phyloP scores from a whole-genome alignment of 2,888 invertebrate genomes.

The Agrochola macilenta region DNA sequence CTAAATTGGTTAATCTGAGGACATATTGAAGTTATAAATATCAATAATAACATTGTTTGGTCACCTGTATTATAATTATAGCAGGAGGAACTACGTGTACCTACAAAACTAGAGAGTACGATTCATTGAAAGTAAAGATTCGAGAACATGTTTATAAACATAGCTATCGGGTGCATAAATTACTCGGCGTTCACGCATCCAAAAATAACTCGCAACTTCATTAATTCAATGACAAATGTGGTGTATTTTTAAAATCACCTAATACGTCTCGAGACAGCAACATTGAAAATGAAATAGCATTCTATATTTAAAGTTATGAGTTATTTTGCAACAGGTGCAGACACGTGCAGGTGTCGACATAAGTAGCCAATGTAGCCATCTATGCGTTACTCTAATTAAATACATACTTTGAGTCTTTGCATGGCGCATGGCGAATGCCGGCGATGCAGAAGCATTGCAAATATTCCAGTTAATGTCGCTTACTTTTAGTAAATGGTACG shows the following conservation, averaged over 20 bases:
- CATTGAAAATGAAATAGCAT: constrained; percentile 38
- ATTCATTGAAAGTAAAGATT: constrained; percentile 24
- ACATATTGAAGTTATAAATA: neutral
- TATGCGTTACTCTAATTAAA: neutral
- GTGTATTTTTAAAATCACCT: constrained; percentile 48
- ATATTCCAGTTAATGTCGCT: neutral
- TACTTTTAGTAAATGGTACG: neutral
- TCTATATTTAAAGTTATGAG: constrained; percentile 52
- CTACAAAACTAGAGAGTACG: neutral
- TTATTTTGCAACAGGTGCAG: constrained; percentile 47
- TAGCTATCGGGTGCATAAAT: constrained; percentile 26
- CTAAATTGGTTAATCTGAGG: neutral
- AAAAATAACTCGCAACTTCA: constrained; percentile 40
- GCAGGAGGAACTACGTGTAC: neutral
- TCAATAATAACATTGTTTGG: constrained; percentile 2
- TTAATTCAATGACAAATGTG: constrained; percentile 34
- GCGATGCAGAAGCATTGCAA: neutral
- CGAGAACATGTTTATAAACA: constrained; percentile 38
- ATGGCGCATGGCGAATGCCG: neutral
- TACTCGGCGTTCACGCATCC: constrained; percentile 13
- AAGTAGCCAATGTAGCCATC: neutral
- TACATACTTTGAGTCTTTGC: neutral
- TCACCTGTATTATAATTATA: neutral
- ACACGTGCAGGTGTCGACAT: constrained; percentile 16
- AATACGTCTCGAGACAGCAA: constrained; percentile 38